Evolutionary conservation across 1,140 invertebrate species (phyloP).

Genomic region (Bactericera cockerelli): DNA sequence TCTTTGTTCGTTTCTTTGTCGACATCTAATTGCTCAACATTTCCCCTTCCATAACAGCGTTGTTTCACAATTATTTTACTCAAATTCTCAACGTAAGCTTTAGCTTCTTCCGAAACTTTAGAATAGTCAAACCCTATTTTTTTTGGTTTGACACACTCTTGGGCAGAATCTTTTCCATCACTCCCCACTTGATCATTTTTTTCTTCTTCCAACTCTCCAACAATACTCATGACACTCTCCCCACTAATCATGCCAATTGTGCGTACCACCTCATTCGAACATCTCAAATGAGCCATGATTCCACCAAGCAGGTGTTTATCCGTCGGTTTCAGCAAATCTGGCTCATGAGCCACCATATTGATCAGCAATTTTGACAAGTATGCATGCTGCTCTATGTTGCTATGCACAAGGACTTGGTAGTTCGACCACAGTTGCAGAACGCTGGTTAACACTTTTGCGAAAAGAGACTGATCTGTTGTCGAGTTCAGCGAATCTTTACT

Average conservation of each 20-base stretch:
- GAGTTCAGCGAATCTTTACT: background rate
- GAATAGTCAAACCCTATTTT: background rate
- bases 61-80: background rate
- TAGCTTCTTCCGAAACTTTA: background rate
- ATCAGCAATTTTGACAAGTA: slow-evolving; percentile 61
- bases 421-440: slow-evolving; percentile 48
- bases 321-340: slow-evolving; percentile 31
- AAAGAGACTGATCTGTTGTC: background rate
- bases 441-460: background rate
- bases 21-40: too few relatives aligned
- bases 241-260: slow-evolving; percentile 63
- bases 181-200: background rate
- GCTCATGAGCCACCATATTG: slow-evolving; percentile 26
- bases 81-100: background rate
- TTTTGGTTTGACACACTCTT: background rate
- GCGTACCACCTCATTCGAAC: slow-evolving; percentile 40
- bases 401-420: slow-evolving; percentile 42
- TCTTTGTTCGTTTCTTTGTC: too few relatives aligned
- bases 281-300: slow-evolving; percentile 58
- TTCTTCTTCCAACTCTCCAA: background rate
- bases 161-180: background rate
- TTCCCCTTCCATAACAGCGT: too few relatives aligned
- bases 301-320: slow-evolving; percentile 44
- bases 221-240: slow-evolving; percentile 47
- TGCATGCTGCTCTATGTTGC: slow-evolving; percentile 56